Evolutionary conservation across 2,888 invertebrate species (phyloP).

Genomic region (Deroplatys truncata): DNA sequence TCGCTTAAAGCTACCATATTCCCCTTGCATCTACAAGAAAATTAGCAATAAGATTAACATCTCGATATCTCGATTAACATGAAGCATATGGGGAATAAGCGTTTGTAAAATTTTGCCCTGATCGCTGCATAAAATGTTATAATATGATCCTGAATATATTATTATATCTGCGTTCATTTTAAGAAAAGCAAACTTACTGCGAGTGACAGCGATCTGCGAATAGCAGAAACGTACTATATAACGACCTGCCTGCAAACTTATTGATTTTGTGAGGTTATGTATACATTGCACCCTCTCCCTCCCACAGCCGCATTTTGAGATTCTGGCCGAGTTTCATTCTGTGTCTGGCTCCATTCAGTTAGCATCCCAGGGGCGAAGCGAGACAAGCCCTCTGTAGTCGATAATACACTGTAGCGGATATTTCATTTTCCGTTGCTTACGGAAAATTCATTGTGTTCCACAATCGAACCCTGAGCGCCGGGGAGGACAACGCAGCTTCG

Average conservation of each 20-base stretch:
- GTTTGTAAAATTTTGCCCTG: too few species aligned
- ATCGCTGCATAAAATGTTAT: too few species aligned
- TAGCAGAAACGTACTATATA: neutral
- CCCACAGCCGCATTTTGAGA: neutral
- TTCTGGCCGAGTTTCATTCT: neutral
- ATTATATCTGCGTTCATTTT: too few species aligned
- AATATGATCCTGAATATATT: too few species aligned
- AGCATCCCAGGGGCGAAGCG: neutral
- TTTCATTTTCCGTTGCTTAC: neutral
- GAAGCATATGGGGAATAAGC: too few species aligned
- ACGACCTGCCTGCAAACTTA: neutral
- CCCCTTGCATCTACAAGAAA: too few species aligned
- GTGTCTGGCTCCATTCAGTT: neutral
- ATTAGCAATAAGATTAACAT: too few species aligned
- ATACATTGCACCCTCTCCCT: neutral
- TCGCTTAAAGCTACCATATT: too few species aligned
- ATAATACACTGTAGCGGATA: neutral
- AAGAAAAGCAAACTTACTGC: too few species aligned
- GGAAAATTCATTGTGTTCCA: neutral
- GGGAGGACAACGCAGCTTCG: neutral
- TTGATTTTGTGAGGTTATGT: neutral
- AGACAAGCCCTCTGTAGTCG: neutral
- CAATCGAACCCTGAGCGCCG: neutral
- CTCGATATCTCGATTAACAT: too few species aligned
- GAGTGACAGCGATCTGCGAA: neutral